Base-by-base conservation (phyloP, 2,888 invertebrate genomes). In the Harpalus rubripes region DNA sequence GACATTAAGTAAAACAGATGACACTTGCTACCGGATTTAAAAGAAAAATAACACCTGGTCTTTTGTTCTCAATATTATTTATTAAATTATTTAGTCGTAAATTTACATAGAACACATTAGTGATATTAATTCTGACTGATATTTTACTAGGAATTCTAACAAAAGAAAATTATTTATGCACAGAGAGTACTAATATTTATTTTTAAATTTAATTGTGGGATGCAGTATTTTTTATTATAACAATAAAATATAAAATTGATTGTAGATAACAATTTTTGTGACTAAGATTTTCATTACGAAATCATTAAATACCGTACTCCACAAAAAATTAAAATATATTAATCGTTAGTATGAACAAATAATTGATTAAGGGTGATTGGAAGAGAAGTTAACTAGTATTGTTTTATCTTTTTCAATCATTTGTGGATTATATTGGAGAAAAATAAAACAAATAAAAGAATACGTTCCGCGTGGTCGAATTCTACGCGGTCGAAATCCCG, bases 41-140 rank as follows among this genome's bases (percentile, higher is more conserved):
- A n/a, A 32, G 7, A 68, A 15, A 68, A 68, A 26, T 63, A 68
- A 68, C 68, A 68, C 68, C 68, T 68, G 68, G n/a, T 41, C 39
- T 68, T 68, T 68, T 68, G 68, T 68, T 68, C 68, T 39, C 68
- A 68, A n/a, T 68, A 68, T 68, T 68, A 68, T 68, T 68, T 68
- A 68, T 68, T n/a, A 68, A 68, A 68, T 68, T 68, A 68, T 68
- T 68, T 68, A 68, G 26, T 39, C 68, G 15, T 68, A 68, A 68
- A 68, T 68, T 68, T 39, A n/a, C 4, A 15, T 39, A 32, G n/a
- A 15, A 68, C 68, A 15, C 32, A 68, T 68, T 68, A 68, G 32
- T 26, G 39, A 68, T 39, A 68, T 68, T 68, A 68, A 15, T 7
- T 68, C 32, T 68, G 68, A n/a, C 68, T 39, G 39, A 39, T 68